Evolutionary conservation across 1,140 invertebrate species (phyloP).

Genomic region (Cyrtorhinus lividipennis): DNA sequence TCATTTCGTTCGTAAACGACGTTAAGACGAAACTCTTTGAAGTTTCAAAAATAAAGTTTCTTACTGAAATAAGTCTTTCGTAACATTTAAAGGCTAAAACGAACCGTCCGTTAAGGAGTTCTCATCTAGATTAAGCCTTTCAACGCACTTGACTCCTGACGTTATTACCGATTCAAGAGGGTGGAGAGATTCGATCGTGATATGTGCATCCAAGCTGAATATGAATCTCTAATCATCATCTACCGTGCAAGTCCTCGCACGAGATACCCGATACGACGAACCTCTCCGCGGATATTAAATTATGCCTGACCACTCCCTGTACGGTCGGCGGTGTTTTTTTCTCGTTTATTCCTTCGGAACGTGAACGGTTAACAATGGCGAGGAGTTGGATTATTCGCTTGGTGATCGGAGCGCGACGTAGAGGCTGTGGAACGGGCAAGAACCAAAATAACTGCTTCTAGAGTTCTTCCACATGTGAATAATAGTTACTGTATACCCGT

Average conservation of each 20-base stretch:
- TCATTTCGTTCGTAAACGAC: no score
- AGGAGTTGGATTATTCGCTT: no score
- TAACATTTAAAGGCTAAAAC: neutral
- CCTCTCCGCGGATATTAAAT: neutral
- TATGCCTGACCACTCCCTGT: neutral
- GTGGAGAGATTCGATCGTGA: neutral
- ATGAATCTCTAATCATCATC: constrained; percentile 8
- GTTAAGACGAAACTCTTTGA: no score
- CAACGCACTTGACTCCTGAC: constrained; percentile 8
- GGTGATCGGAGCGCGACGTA: no score
- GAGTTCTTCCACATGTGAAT: no score
- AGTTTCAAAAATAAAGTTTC: no score
- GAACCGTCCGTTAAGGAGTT: neutral
- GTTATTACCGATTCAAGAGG: neutral
- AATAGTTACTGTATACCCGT: no score
- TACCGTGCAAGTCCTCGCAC: neutral
- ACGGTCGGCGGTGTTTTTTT: neutral
- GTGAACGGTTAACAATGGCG: no score
- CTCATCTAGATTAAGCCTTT: constrained; percentile 2
- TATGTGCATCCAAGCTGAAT: constrained; percentile 6
- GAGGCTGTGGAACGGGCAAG: no score
- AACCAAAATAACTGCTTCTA: no score
- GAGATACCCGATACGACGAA: neutral
- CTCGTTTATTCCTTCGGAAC: no score
- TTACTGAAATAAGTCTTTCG: neutral